Evolutionary conservation across 2,113 vertebrate genomes (phyloP), one percentile per base, ranked within the genome.

Genomic region (Mobula birostris): DNA sequence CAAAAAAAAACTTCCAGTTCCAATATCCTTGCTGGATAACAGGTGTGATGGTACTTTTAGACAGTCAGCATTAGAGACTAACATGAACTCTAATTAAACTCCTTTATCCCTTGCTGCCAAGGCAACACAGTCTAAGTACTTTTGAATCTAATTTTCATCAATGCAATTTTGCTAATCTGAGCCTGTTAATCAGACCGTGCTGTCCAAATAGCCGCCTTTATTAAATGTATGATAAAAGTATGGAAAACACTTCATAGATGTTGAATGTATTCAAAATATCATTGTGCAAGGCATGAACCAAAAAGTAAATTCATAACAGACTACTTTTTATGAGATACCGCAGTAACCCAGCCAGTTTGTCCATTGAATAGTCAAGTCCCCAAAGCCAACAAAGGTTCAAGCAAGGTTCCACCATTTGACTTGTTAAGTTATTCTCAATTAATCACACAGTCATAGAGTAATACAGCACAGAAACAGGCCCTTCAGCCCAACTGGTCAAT

Each of bases 11-110:
- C 4, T 32, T 68, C 12, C 14, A 90, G 19, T 61, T n/a, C 85
- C 63, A 66, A 90, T 17, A 90, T 66, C 32, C 72, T 66, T 90
- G 61, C 61, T 63, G 63, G 6, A 7, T 66, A 90, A 90, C 61
- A 90, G 61, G 85, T 66, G 61, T 90, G 61, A 90, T 0, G n/a
- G 12, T 63, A 90, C 61, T 90, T 40, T 56, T 66, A 32, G 85
- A 90, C 15, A 32, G 58, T 66, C 61, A 32, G 61, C 61, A 32
- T 66, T 88, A 68, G 61, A 90, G 85, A 68, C 61, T 21, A 15
- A 90, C 61, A 32, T 90, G 85, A 90, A 68, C 61, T 90, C 29
- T 68, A 90, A 90, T 90, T 90, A 90, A 90, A 90, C 85, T 90
- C 61, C 61, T 90, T 90, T 90, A 90, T 90, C 85, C 85, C 61